Percentiles rank a stretch among this genome's conserved stretches.
These are phyloP conservation scores for Xanthostigma xanthostigma DNA, from an alignment of 2,888 invertebrate genomes.

Conservation along the genomic window DNA sequence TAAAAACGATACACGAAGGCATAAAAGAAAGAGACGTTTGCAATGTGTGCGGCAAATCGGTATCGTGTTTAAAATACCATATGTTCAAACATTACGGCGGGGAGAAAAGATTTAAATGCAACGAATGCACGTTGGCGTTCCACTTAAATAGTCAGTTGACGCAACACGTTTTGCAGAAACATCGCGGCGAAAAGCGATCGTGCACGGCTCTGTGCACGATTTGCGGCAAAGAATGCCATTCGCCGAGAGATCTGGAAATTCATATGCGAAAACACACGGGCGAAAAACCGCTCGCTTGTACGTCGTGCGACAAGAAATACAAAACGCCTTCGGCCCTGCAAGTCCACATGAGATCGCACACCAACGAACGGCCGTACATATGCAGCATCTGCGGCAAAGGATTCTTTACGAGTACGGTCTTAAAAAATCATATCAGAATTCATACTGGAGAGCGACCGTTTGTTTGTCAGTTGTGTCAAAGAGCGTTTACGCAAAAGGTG, in stretches of 20 bases:
- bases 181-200: not conserved
- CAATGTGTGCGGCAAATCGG: constrained; percentile 1
- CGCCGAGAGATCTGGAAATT: not conserved
- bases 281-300: not conserved
- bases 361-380: not conserved
- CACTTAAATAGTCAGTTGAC: not conserved
- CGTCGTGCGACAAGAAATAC: not conserved
- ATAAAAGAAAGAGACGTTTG: not conserved
- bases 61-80: not conserved
- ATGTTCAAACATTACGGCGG: too few species aligned
- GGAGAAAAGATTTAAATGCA: not conserved
- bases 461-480: not conserved
- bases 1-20: not conserved
- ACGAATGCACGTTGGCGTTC: not conserved
- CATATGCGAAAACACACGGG: not conserved
- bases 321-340: not conserved
- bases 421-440: not conserved
- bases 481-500: constrained; percentile 1
- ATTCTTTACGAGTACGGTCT: not conserved
- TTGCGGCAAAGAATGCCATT: not conserved
- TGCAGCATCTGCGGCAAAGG: not conserved
- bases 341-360: not conserved
- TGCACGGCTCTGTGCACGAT: not conserved
- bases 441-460: constrained; percentile 2
- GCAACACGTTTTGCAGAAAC: not conserved